Conservation (phyloP, 2,888 invertebrate species). For the Drosophila paramelanica region DNA sequence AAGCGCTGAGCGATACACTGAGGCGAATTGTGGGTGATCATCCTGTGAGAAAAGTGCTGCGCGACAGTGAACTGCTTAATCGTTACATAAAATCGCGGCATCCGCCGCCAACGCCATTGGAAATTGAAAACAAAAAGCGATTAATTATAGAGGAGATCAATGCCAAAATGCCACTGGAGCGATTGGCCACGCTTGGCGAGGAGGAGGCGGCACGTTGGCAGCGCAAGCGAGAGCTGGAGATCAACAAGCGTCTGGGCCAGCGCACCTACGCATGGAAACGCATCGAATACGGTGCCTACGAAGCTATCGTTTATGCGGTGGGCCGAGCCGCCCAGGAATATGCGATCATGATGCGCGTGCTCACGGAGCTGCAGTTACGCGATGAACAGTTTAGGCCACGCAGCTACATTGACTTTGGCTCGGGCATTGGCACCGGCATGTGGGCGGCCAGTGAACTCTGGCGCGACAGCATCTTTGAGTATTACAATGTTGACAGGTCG, state of each 20-base stretch:
- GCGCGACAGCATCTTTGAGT: conserved; percentile 90
- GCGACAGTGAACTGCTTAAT: conserved; percentile 86
- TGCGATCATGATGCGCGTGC: conserved; percentile 89
- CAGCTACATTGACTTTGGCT: conserved; percentile 95
- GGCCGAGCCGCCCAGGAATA: conserved; percentile 91
- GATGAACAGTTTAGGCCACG: conserved; percentile 90
- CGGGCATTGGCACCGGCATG: conserved; percentile 93
- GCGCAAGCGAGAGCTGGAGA: conserved; percentile 86
- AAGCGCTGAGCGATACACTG: conserved; percentile 87
- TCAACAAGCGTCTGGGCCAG: conserved; percentile 87
- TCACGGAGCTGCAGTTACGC: conserved; percentile 89
- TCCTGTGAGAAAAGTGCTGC: conserved; percentile 86
- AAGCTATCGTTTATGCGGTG: conserved; percentile 89
- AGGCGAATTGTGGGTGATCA: conserved; percentile 87
- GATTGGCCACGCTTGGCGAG: conserved; percentile 73
- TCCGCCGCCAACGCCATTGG: conserved; percentile 87
- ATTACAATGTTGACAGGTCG: conserved; percentile 94
- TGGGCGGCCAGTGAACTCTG: conserved; percentile 93
- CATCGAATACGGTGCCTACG: conserved; percentile 88
- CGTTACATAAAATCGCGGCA: conserved; percentile 88
- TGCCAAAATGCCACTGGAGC: conserved; percentile 64
- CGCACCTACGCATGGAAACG: conserved; percentile 91
- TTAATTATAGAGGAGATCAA: conserved; percentile 76
- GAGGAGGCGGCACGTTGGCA: conserved; percentile 84
- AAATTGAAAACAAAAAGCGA: conserved; percentile 73